Evolutionary conservation across 1,140 invertebrate genomes (phyloP).

Genomic region (Pectinophora gossypiella): DNA sequence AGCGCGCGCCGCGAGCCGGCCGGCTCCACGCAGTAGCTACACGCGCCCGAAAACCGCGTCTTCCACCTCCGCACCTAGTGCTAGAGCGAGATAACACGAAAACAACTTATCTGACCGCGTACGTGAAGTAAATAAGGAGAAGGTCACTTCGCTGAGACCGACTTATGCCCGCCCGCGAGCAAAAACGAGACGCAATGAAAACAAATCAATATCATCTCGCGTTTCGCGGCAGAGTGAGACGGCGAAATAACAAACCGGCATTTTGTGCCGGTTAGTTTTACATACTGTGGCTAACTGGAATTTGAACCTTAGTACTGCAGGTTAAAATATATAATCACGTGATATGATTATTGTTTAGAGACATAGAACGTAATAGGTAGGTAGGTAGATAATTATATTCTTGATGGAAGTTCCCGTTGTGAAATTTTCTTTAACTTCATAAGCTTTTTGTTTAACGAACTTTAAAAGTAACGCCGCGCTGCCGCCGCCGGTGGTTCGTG

Average conservation of each 20-base stretch:
- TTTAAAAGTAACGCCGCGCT: no score
- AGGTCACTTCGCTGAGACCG: constrained; percentile 57
- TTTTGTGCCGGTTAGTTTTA: constrained; percentile 48
- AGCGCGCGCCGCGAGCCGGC: not conserved
- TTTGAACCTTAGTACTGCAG: constrained; percentile 32
- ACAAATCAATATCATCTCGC: constrained; percentile 74
- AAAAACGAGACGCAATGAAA: constrained; percentile 69
- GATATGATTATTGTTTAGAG: constrained; percentile 21
- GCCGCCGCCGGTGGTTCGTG: no score
- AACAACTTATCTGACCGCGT: constrained; percentile 64
- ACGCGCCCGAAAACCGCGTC: constrained; percentile 37
- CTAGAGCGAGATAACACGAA: constrained; percentile 69
- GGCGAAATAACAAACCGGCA: constrained; percentile 64
- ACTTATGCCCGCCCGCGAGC: constrained; percentile 38
- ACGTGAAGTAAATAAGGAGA: constrained; percentile 60
- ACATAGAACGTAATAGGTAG: constrained; percentile 22
- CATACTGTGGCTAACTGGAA: constrained; percentile 21
- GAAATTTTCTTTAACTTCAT: constrained; percentile 20
- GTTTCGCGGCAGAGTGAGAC: constrained; percentile 62
- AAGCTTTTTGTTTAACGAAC: not conserved
- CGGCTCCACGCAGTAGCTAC: constrained; percentile 26
- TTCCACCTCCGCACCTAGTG: constrained; percentile 41
- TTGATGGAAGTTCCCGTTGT: constrained; percentile 46
- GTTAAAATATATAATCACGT: constrained; percentile 17
- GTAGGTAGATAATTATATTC: constrained; percentile 28